Percentiles rank a stretch among this genome's conserved stretches.
phyloP scores from a whole-genome alignment of 2,113 vertebrate genomes.

The Labeo rohita region DNA sequence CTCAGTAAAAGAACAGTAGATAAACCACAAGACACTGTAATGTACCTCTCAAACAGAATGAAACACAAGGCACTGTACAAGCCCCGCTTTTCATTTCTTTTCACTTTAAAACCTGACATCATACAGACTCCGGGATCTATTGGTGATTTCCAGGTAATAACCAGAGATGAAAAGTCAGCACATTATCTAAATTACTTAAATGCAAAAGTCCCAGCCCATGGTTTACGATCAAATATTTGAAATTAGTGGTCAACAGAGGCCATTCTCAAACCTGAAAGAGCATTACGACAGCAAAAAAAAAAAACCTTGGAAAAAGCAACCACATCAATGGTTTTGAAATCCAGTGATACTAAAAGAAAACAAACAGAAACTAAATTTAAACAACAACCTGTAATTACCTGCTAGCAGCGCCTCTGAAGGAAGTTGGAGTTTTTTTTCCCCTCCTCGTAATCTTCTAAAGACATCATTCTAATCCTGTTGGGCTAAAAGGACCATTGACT shows the following conservation, averaged over 20 bases:
- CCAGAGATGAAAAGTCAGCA: not conserved
- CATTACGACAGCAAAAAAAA: not conserved
- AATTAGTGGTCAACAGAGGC: not conserved
- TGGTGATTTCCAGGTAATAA: slow-evolving; percentile 8
- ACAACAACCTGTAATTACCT: not conserved
- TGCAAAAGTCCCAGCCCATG: not conserved
- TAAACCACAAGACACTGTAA: slow-evolving; percentile 17
- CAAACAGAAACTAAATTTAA: not conserved
- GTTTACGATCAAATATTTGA: not conserved
- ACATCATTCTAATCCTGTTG: not conserved
- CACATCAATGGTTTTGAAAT: not conserved
- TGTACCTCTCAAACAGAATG: slow-evolving; percentile 10
- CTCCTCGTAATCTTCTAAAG: not conserved
- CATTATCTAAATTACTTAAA: not conserved
- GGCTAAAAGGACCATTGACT: slow-evolving; percentile 4
- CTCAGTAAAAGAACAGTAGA: slow-evolving; percentile 28
- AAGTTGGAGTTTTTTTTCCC: not conserved
- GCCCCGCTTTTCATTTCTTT: not conserved
- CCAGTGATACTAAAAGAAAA: not conserved
- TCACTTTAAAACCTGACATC: not conserved
- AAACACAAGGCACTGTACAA: slow-evolving; percentile 29
- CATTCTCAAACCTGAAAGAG: not conserved
- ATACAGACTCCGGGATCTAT: not conserved
- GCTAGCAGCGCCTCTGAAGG: not conserved
- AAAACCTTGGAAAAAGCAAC: not conserved